phyloP scores from a whole-genome alignment of 2,113 vertebrate genomes.

The Oxyruncus cristatus region DNA sequence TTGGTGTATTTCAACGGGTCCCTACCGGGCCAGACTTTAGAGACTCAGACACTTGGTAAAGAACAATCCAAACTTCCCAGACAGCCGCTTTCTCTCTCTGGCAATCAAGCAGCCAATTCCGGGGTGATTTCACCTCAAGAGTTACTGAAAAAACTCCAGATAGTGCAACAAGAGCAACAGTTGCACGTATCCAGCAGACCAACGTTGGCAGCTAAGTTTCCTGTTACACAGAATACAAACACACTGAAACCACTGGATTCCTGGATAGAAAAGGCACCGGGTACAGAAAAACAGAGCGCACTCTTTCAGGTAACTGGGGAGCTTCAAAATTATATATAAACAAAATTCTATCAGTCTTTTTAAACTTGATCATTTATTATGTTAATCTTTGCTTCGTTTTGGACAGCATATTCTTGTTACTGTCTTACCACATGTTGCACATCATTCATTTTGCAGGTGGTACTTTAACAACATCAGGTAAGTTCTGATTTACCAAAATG shows the following conservation, averaged over 20 bases:
- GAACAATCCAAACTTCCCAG: constrained; percentile 48
- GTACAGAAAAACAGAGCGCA: constrained; percentile 69
- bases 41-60: constrained; percentile 20
- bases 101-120: constrained; percentile 37
- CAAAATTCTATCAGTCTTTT: neutral
- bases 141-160: constrained; percentile 86
- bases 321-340: neutral
- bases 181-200: constrained; percentile 66
- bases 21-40: constrained; percentile 46
- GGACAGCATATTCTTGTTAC: neutral
- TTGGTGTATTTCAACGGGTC: constrained; percentile 68
- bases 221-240: constrained; percentile 50
- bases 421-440: neutral
- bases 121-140: constrained; percentile 85
- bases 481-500: neutral
- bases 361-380: neutral
- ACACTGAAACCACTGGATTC: constrained; percentile 54
- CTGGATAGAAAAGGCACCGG: constrained; percentile 62
- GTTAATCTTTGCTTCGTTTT: neutral
- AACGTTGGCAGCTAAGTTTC: constrained; percentile 84
- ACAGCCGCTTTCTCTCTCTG: constrained; percentile 23
- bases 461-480: neutral
- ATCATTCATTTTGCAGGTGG: neutral
- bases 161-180: constrained; percentile 88
- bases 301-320: constrained; percentile 80